Conservation (phyloP, 2,797 vertebrate genomes). For the Gorsachius magnificus region DNA sequence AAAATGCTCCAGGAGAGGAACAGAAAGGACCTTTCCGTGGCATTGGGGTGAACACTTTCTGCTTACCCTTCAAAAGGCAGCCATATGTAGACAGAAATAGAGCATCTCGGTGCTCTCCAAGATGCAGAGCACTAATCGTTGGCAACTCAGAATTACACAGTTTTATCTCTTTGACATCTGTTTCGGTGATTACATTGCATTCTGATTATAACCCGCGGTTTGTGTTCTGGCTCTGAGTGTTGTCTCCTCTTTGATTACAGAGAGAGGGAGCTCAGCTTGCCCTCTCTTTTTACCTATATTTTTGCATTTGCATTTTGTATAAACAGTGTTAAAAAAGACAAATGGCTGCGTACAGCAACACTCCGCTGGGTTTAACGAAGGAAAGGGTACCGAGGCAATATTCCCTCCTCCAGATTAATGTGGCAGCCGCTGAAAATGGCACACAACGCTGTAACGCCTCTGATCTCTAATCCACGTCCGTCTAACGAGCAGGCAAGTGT, state of each 20-base stretch:
- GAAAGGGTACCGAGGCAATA: not conserved
- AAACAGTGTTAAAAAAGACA: not conserved
- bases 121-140: not conserved
- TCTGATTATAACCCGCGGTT: not conserved
- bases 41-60: not conserved
- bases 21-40: not conserved
- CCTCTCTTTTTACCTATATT: not conserved
- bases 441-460: accelerated
- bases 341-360: accelerated
- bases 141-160: not conserved
- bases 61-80: not conserved
- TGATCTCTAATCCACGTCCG: accelerated
- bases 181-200: not conserved
- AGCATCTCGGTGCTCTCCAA: not conserved
- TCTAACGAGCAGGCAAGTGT: accelerated
- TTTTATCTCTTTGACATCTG: constrained; percentile 24
- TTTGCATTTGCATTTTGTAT: not conserved
- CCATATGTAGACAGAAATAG: not conserved
- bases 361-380: not conserved
- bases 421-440: not conserved
- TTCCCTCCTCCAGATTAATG: not conserved
- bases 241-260: not conserved
- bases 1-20: not conserved
- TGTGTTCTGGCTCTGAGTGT: not conserved
- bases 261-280: not conserved